phyloP scores from a whole-genome alignment of 2,113 vertebrate genomes.

The Paramormyrops kingsleyae region DNA sequence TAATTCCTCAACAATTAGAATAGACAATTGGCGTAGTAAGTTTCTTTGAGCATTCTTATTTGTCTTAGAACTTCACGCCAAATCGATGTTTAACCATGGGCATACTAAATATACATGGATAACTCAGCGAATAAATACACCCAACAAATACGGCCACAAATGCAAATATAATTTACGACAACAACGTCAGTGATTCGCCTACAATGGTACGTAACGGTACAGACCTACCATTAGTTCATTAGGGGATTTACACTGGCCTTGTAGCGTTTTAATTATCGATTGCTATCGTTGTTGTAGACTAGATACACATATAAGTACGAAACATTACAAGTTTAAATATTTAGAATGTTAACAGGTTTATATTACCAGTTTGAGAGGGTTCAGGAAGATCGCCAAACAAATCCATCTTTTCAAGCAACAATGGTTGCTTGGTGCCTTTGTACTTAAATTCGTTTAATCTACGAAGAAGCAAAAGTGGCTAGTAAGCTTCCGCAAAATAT shows the following conservation, averaged over 20 bases:
- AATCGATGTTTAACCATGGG: neutral
- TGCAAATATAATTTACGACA: neutral
- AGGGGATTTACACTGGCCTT: neutral
- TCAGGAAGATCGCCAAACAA: constrained; percentile 66
- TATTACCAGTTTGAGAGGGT: constrained; percentile 52
- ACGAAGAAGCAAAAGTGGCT: neutral
- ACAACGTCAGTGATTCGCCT: neutral
- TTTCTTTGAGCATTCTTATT: neutral
- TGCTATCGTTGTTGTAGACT: neutral
- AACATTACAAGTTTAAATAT: neutral
- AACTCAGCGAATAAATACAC: neutral
- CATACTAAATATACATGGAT: neutral
- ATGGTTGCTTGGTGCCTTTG: neutral
- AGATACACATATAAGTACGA: neutral
- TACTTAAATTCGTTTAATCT: neutral
- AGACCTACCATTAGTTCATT: neutral
- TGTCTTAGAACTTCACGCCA: neutral
- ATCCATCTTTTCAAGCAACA: constrained; percentile 49
- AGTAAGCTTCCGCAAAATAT: neutral
- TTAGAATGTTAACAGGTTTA: neutral
- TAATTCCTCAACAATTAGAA: neutral
- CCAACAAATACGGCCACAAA: neutral
- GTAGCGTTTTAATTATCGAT: neutral
- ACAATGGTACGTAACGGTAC: neutral
- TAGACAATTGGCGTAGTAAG: neutral